These are phyloP conservation scores for Campoletis raptor DNA, from an alignment of 2,888 invertebrate genomes.

Conservation along the genomic window DNA sequence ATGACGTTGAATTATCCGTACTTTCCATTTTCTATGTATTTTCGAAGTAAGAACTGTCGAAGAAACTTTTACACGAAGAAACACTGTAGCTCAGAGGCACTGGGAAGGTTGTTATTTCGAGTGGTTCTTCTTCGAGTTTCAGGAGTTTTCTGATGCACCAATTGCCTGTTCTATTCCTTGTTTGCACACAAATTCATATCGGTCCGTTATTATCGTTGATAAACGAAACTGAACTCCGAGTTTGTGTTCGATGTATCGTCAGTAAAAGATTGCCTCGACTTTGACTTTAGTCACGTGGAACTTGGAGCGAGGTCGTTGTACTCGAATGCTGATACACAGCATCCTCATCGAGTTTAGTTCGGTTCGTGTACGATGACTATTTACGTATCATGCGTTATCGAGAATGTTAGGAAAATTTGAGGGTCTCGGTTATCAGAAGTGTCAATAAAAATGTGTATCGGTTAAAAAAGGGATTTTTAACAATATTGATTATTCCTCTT, in stretches of 20 bases:
- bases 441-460: neutral
- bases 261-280: constrained; percentile 21
- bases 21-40: constrained; percentile 70
- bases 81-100: constrained; percentile 1
- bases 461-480: neutral
- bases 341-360: constrained; percentile 5
- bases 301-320: constrained; percentile 51
- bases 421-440: neutral
- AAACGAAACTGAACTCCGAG: constrained; percentile 2
- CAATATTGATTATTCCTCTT: neutral
- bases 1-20: constrained; percentile 46
- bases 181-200: constrained; percentile 8
- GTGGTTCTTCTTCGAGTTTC: neutral
- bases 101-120: neutral
- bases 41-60: neutral
- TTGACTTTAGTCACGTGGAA: constrained; percentile 35
- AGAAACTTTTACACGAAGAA: neutral
- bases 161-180: neutral
- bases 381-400: constrained; percentile 8
- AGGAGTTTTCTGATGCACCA: constrained; percentile 2
- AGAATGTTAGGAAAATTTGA: neutral
- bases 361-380: neutral
- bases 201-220: constrained; percentile 18
- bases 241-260: neutral
- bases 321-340: constrained; percentile 14